Base-by-base conservation (phyloP, 2,888 invertebrate species). In the Ametastegia equiseti region DNA sequence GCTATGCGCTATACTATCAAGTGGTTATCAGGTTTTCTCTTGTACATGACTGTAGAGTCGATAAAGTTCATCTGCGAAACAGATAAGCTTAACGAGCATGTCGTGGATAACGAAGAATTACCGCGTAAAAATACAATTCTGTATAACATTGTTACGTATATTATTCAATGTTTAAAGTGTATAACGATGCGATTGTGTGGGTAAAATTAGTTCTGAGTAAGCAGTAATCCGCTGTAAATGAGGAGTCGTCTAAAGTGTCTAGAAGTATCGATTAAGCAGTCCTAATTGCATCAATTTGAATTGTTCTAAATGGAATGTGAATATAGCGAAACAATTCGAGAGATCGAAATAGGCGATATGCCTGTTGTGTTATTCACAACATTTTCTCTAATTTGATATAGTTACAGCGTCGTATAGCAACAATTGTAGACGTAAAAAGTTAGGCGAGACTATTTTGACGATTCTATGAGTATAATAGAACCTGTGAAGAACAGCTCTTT, bases 21-120 rank as follows among this genome's bases (percentile, higher is more conserved):
- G 36, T 39, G 39, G 39, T 67, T 67, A 67, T 67, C 65, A 39
- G 23, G 65, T 39, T 67, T 67, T 67, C 39, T 67, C 39, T 39
- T 19, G 19, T 15, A 23, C 65, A 19, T n/a, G n/a, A n/a, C 39
- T 36, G 9, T 67, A 2, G 19, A 39, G 39, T 67, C n/a, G 9
- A 39, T 39, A 67, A 67, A 67, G 65, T 33, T 54, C 77, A 80
- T 78, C 5, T 15, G 27, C 42, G 15, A 4, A 54, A 42, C 47
- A 36, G 67, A 36, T 67, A 65, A 50, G 42, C 50, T 13, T n/a
- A 11, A 19, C 47, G n/a, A 47, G n/a, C 60, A 5, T 15, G 13
- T 5, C 4, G 30, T 30, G 60, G 30, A 60, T 30, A 30, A 27
- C 30, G n/a, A n/a, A n/a, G n/a, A n/a, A n/a, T n/a, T n/a, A n/a